A percentile compares a stretch with the other conserved stretches of the same genome.
Conservation (phyloP, 2,113 vertebrate species). For the Halichoeres trimaculatus region DNA sequence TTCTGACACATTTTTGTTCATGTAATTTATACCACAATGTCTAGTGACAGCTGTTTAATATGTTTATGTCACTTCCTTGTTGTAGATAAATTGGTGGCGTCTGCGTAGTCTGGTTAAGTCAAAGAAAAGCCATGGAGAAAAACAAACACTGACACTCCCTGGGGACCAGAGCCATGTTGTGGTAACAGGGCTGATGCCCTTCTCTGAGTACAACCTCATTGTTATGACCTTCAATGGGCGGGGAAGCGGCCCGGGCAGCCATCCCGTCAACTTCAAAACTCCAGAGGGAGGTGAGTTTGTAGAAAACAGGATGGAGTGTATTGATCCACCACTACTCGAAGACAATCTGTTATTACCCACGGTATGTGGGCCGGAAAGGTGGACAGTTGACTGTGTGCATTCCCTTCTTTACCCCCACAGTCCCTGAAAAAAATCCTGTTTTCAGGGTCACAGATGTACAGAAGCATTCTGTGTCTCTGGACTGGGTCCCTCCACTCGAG, state of each 20-base stretch:
- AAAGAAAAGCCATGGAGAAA: conserved; percentile 86
- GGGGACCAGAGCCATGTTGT: conserved; percentile 86
- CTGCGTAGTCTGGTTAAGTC: conserved; percentile 86
- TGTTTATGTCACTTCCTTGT: conserved; percentile 2
- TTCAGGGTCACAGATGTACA: conserved; percentile 90
- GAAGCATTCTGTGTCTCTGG: conserved; percentile 85
- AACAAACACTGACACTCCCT: conserved; percentile 84
- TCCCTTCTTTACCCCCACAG: conserved; percentile 78
- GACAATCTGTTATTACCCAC: conserved; percentile 66
- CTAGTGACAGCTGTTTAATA: not conserved
- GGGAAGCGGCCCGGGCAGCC: conserved; percentile 94
- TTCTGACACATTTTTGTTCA: not conserved
- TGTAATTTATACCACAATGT: conserved; percentile 2
- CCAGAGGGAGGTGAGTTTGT: conserved; percentile 93
- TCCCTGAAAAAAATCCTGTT: conserved; percentile 89
- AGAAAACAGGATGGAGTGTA: conserved; percentile 60
- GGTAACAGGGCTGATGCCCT: conserved; percentile 89
- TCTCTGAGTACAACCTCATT: conserved; percentile 92
- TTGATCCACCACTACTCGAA: conserved; percentile 68
- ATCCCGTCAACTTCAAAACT: conserved; percentile 88
- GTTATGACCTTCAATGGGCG: conserved; percentile 92
- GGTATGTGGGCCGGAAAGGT: conserved; percentile 55
- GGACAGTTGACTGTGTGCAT: conserved; percentile 39
- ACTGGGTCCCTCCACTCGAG: conserved; percentile 89
- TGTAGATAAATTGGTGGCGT: conserved; percentile 94